Evolutionary conservation across 2,888 invertebrate species (phyloP).

Genomic region (Chesias legatella): DNA sequence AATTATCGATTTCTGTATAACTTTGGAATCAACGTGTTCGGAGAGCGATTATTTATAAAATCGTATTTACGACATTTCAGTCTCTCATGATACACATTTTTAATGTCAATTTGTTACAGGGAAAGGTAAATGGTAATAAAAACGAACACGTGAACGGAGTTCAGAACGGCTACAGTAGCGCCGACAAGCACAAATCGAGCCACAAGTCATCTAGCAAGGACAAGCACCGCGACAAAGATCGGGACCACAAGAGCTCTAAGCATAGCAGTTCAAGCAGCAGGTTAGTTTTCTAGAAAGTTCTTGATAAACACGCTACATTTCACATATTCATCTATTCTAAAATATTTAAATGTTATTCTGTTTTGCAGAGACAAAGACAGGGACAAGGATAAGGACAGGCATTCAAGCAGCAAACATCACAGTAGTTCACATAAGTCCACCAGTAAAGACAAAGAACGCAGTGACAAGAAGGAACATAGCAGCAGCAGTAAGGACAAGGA

Average conservation of each 20-base stretch:
- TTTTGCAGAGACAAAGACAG: conserved; percentile 72
- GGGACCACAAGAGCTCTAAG: conserved; percentile 79
- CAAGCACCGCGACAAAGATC: conserved; percentile 84
- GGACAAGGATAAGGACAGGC: conserved; percentile 79
- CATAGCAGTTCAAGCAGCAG: conserved; percentile 74
- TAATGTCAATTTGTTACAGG: conserved; percentile 40
- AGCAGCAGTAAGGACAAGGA: conserved; percentile 59
- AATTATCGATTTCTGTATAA: conserved; percentile 21
- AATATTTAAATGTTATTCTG: conserved; percentile 9
- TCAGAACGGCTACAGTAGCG: conserved; percentile 86
- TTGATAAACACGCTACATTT: conserved; percentile 18
- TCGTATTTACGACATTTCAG: not conserved
- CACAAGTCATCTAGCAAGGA: conserved; percentile 86
- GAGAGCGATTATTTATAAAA: not conserved
- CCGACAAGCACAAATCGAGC: conserved; percentile 80
- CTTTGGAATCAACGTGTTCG: not conserved
- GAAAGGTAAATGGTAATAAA: conserved; percentile 78
- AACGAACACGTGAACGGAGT: conserved; percentile 87
- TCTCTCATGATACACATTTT: not conserved
- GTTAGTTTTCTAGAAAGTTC: conserved; percentile 70
- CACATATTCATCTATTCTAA: conserved; percentile 14
- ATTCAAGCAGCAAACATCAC: conserved; percentile 77
- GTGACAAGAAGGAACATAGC: conserved; percentile 45
- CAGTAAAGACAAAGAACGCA: conserved; percentile 75
- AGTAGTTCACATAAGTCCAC: conserved; percentile 79